phyloP scores from a whole-genome alignment of 2,797 vertebrate species.

The Acipenser ruthenus region DNA sequence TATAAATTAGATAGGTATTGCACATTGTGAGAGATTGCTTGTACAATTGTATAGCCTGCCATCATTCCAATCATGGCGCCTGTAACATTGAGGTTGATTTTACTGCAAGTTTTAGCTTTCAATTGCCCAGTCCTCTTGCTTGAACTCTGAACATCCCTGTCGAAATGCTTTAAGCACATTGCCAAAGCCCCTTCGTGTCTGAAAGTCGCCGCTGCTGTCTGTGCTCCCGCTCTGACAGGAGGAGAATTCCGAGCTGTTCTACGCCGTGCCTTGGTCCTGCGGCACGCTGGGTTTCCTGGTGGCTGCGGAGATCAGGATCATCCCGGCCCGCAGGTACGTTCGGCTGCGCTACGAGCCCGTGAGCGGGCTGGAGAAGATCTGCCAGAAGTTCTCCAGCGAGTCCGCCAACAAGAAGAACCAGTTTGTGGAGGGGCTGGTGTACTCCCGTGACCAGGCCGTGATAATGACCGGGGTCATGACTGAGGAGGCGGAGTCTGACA shows the following conservation, averaged over 20 bases:
- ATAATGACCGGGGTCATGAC: conserved; percentile 92
- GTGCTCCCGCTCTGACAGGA: conserved; percentile 49
- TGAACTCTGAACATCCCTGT: too few species aligned
- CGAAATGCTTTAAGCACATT: background rate
- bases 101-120: too few species aligned
- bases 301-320: conserved; percentile 88
- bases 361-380: conserved; percentile 76
- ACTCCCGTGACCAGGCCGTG: conserved; percentile 78
- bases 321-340: conserved; percentile 81
- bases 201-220: background rate
- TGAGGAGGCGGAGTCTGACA: conserved; percentile 70
- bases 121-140: too few species aligned
- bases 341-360: conserved; percentile 78
- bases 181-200: background rate
- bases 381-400: conserved; percentile 71
- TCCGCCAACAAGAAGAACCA: conserved; percentile 76
- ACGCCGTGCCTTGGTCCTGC: conserved; percentile 95
- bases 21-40: too few species aligned
- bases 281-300: conserved; percentile 96
- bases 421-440: conserved; percentile 90
- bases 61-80: too few species aligned
- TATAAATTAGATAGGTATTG: too few species aligned
- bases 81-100: too few species aligned
- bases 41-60: too few species aligned
- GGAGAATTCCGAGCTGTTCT: conserved; percentile 92